phyloP scores from a whole-genome alignment of 2,888 invertebrate species.

The Tiliacea aurago region DNA sequence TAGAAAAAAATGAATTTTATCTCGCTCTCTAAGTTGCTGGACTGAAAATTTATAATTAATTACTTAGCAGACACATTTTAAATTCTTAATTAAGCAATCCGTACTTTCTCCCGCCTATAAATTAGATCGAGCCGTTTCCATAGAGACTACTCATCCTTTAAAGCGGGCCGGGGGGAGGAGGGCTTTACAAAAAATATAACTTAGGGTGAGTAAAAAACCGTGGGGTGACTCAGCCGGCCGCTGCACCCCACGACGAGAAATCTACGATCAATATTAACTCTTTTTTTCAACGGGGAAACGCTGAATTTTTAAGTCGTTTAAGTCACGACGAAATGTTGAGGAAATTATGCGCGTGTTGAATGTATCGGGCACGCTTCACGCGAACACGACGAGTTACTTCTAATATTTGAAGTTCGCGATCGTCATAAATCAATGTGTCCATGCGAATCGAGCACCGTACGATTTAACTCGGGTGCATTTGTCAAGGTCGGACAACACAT shows the following conservation, averaged over 20 bases:
- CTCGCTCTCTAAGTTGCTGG: constrained; percentile 74
- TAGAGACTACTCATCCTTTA: constrained; percentile 91
- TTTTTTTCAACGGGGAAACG: constrained; percentile 89
- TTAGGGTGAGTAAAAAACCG: constrained; percentile 91
- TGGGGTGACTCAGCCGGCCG: constrained; percentile 91
- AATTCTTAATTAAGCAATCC: constrained; percentile 91
- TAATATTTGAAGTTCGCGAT: constrained; percentile 73
- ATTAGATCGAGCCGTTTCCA: constrained; percentile 91
- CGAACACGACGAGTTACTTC: constrained; percentile 40
- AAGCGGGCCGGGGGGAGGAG: constrained; percentile 84
- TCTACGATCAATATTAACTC: constrained; percentile 91
- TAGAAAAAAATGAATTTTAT: constrained; percentile 76
- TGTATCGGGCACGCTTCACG: constrained; percentile 70
- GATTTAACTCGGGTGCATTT: constrained; percentile 76
- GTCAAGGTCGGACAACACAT: constrained; percentile 85
- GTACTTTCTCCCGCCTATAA: constrained; percentile 90
- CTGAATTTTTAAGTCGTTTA: constrained; percentile 89
- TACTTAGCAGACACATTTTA: constrained; percentile 89
- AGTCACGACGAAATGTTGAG: constrained; percentile 73
- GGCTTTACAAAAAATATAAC: constrained; percentile 90
- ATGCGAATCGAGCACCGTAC: constrained; percentile 54
- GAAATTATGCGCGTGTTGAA: constrained; percentile 73
- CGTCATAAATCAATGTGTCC: constrained; percentile 78
- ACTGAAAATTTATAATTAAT: constrained; percentile 88
- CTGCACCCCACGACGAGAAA: constrained; percentile 90